Base-by-base conservation (phyloP, 1,140 invertebrate genomes). In the Panagrolaimus sp. region DNA sequence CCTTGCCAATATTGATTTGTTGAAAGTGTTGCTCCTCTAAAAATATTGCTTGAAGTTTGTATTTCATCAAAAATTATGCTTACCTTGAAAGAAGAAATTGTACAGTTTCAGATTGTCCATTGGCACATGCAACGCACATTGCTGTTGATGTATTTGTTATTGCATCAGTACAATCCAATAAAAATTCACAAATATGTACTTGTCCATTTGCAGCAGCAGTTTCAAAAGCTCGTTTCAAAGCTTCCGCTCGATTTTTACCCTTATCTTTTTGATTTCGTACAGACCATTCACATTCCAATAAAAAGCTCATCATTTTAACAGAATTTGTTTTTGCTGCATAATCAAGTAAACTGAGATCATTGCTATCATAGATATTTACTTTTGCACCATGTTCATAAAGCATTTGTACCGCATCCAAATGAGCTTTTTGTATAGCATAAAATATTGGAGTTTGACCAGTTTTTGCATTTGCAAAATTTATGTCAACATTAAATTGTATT, bases 131-230 rank as follows among this genome's bases (percentile, higher is more conserved):
- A 0, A 91, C 88, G 0, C 91, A 93, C 20, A 98, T 84, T 0
- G 92, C 91, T 57, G 92, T 92, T 13, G 90, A 90, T 27, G 84
- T 85, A 85, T 93, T 90, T 9, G 91, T 88, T 63, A 88, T 87
- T 9, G 92, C 88, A 72, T 91, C 89, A n/a, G 89, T 87, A 84
- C 91, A 89, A 80, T 94, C 91, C 43, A 96, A 78, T 5, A 96
- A 84, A 84, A 92, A 94, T 77, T 95, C 91, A 2, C 93, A 90
- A 70, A 96, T 90, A 82, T 87, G 77, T 16, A 84, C 77, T 68
- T 95, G 90, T 7, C 92, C 92, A 77, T 91, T 89, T 23, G 90
- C 89, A 0, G 93, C 88, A 0, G 92, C 91, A 0, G 90, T 90
- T 5, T 95, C 89, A n/a, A 96, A 85, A 0, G 92, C 90, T 93